Evolutionary conservation across 1,140 invertebrate species (phyloP).

Genomic region (Chionoecetes opilio): DNA sequence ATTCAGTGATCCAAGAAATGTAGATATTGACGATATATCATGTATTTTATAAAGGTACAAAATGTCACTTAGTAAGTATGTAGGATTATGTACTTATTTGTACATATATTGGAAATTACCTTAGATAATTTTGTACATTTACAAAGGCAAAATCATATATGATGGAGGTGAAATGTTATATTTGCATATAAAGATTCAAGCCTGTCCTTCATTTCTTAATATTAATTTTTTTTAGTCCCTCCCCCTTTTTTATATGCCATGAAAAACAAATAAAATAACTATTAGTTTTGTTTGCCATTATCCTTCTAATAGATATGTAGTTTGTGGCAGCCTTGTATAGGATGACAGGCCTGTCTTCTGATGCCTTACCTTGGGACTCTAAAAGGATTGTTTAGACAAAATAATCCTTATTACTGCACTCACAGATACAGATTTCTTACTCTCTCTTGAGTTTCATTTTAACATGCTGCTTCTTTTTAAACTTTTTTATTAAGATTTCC

Average conservation of each 20-base stretch:
- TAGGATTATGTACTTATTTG: constrained; percentile 79
- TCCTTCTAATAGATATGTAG: not conserved
- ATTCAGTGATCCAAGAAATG: constrained; percentile 69
- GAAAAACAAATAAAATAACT: not conserved
- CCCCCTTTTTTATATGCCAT: not conserved
- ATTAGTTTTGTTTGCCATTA: not conserved
- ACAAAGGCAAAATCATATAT: constrained; percentile 65
- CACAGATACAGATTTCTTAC: too few relatives aligned
- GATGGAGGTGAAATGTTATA: constrained; percentile 43
- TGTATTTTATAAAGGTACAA: constrained; percentile 71
- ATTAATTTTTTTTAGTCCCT: not conserved
- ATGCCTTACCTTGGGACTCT: too few relatives aligned
- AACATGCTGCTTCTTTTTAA: too few relatives aligned
- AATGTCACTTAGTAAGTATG: constrained; percentile 63
- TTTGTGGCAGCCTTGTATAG: too few relatives aligned
- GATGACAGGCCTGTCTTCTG: too few relatives aligned
- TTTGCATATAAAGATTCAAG: constrained; percentile 44
- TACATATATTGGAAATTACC: constrained; percentile 70
- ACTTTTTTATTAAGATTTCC: too few relatives aligned
- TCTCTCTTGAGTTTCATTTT: too few relatives aligned
- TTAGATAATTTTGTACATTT: constrained; percentile 76
- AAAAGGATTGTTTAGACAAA: too few relatives aligned
- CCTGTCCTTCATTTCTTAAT: constrained; percentile 18
- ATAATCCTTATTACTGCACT: too few relatives aligned
- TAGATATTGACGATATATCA: constrained; percentile 57